Conservation (phyloP, 2,113 vertebrate genomes). For the Phylloscopus trochilus region DNA sequence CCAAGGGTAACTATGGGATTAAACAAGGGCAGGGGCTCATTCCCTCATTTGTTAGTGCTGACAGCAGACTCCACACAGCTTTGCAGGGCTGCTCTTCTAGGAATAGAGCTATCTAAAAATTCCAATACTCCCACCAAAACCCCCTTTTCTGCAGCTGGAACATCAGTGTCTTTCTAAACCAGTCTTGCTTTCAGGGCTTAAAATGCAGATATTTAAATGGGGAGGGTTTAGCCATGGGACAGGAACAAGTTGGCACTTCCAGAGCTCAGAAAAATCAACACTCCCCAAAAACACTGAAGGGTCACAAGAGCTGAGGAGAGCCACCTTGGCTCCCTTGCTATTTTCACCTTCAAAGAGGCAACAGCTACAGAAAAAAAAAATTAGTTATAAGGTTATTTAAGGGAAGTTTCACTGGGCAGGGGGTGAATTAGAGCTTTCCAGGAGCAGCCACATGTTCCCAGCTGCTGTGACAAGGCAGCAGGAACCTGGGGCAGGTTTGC, state of each 20-base stretch:
- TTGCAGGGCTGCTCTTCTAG: not conserved
- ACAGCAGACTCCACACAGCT: not conserved
- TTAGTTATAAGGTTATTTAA: not conserved
- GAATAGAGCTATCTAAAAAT: not conserved
- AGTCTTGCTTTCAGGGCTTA: not conserved
- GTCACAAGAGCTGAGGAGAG: not conserved
- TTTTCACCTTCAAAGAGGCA: not conserved
- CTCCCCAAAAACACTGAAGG: not conserved
- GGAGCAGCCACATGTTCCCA: not conserved
- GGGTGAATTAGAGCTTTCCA: not conserved
- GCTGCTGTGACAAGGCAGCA: not conserved
- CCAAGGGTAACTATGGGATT: not conserved
- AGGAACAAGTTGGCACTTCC: not conserved
- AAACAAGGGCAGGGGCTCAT: not conserved
- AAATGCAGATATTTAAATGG: not conserved
- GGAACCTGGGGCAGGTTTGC: not conserved
- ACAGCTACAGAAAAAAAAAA: not conserved
- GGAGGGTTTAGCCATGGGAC: fast-evolving
- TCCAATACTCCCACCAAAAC: not conserved
- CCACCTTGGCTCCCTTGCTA: fast-evolving
- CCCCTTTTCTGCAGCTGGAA: not conserved
- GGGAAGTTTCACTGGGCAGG: not conserved
- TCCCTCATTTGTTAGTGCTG: not conserved
- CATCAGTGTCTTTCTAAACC: not conserved
- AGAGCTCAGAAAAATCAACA: not conserved